Conservation (phyloP, 1,140 invertebrate genomes). For the Aethina tumida region DNA sequence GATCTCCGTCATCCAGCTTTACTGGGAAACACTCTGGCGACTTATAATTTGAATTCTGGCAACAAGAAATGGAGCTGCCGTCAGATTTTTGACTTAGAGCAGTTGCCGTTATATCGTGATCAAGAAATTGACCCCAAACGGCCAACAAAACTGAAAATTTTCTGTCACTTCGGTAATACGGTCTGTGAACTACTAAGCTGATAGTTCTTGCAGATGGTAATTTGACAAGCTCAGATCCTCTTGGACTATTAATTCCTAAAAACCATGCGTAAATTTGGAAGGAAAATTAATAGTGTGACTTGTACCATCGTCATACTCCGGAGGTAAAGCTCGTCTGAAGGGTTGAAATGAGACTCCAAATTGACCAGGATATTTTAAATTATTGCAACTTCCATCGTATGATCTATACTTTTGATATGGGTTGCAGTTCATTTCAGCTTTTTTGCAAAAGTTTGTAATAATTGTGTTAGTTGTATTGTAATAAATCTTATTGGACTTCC, state of each 20-base stretch:
- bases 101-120: constrained; percentile 87
- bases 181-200: constrained; percentile 60
- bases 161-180: constrained; percentile 57
- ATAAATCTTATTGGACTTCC: constrained; percentile 8
- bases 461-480: constrained; percentile 9
- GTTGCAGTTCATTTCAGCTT: constrained; percentile 9
- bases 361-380: constrained; percentile 47
- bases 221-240: constrained; percentile 43
- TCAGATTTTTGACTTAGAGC: constrained; percentile 58
- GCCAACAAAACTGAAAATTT: constrained; percentile 72
- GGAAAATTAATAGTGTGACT: constrained; percentile 8
- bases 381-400: constrained; percentile 75
- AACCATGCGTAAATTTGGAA: constrained; percentile 4
- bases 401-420: constrained; percentile 46
- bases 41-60: constrained; percentile 31
- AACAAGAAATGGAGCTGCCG: constrained; percentile 55
- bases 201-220: constrained; percentile 66
- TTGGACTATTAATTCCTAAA: constrained; percentile 56
- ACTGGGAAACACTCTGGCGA: constrained; percentile 82
- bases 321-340: constrained; percentile 59
- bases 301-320: constrained; percentile 73
- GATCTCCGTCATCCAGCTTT: constrained; percentile 51
- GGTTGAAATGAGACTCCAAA: constrained; percentile 68
- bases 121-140: constrained; percentile 91
- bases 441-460: constrained; percentile 10